Conservation (phyloP, 2,797 vertebrate genomes). For the Merluccius polli region DNA sequence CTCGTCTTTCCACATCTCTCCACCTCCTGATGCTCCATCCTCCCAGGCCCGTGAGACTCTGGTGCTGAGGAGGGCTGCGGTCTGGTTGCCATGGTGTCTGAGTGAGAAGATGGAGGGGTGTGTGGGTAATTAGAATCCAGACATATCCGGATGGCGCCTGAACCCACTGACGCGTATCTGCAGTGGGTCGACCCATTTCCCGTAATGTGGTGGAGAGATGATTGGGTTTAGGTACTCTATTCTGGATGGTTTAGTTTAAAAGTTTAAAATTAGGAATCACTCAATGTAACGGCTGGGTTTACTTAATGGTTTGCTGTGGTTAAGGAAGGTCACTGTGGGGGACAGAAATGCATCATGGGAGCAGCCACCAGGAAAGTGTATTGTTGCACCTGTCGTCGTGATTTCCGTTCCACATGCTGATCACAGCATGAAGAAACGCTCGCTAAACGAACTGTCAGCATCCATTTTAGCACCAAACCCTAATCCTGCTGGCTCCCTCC, state of each 20-base stretch:
- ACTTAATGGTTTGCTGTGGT: neutral
- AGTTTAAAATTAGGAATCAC: neutral
- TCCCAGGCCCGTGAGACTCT: neutral
- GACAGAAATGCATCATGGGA: neutral
- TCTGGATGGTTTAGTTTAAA: neutral
- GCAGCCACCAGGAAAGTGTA: neutral
- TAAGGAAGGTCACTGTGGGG: neutral
- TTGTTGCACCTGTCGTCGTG: neutral
- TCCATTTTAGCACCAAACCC: neutral
- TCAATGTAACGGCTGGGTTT: neutral
- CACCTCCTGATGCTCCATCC: neutral
- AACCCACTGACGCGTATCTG: neutral
- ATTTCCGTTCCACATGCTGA: neutral
- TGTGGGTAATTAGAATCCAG: neutral
- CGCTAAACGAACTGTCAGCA: neutral
- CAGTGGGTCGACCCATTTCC: neutral
- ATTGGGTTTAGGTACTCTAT: neutral
- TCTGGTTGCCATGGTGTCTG: neutral
- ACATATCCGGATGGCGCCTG: neutral
- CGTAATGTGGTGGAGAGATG: neutral
- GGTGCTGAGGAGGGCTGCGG: neutral
- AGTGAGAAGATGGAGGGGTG: neutral
- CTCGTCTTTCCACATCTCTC: neutral
- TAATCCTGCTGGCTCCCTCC: neutral
- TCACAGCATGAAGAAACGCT: neutral